Base-by-base conservation (phyloP, 2,888 invertebrate genomes). In the Euclidia mi region DNA sequence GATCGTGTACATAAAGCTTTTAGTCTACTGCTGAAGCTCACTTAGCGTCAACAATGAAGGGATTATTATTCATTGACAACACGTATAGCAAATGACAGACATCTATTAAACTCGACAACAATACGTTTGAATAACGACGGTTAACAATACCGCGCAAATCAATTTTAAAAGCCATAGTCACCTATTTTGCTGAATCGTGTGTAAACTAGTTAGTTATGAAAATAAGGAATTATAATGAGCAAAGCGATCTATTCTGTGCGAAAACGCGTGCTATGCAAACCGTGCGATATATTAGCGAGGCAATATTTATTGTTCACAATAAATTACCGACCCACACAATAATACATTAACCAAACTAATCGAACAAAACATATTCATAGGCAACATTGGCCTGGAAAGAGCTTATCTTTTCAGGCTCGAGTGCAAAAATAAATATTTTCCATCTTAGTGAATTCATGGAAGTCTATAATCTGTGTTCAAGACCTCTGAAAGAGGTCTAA, bases 241-340 rank as follows among this genome's bases (percentile, higher is more conserved):
- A 17, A 37, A 37, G 17, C 29, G 0, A 42, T 40, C 20, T 25
- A 25, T 28, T 42, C 29, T 15, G 29, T 42, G 28, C 10, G 10
- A 14, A 12, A 15, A 15, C 3, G 41, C 15, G 10, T 35, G 17
- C 17, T 37, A 3, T 28, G 29, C 41, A 25, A n/a, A 25, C 38
- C 18, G 15, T n/a, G 15, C 15, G 10, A 37, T 28, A 42, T 25
- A 42, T 29, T 42, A 29, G 1, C 41, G 9, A 42, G 15, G 7
- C 28, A 42, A 14, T 42, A 42, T 42, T 42, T 42, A 42, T 29
- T 28, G 41, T 12, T 25, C 29, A 14, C 14, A n/a, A 28, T 29
- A 42, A 14, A 42, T 17, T 29, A 42, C 25, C 40, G n/a, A n/a
- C n/a, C n/a, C n/a, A n/a, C n/a, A n/a, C n/a, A n/a, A n/a, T n/a